phyloP scores from a whole-genome alignment of 2,888 invertebrate species.

The Idaea aversata region DNA sequence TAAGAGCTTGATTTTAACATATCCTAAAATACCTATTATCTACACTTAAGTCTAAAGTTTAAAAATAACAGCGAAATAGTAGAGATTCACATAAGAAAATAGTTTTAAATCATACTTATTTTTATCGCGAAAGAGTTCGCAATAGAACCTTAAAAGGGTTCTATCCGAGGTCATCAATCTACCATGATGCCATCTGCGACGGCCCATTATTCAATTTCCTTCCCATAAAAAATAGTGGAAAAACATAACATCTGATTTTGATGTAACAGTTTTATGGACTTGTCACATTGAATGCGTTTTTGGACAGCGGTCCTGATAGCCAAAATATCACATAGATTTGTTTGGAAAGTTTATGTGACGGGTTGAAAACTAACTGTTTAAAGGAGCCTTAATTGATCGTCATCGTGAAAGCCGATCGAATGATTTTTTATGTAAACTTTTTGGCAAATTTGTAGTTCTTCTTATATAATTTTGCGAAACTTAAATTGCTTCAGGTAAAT shows the following conservation, averaged over 20 bases:
- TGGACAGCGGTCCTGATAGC: no score
- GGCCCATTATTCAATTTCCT: slow-evolving; percentile 77
- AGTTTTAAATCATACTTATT: not conserved
- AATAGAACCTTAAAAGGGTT: slow-evolving; percentile 61
- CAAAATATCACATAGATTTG: no score
- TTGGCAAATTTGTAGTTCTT: no score
- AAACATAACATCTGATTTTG: slow-evolving; percentile 35
- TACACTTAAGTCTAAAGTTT: no score
- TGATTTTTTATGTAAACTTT: no score
- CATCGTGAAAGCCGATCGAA: not conserved
- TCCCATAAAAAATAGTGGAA: slow-evolving; percentile 60
- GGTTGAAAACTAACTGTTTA: slow-evolving; percentile 31
- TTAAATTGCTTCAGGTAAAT: not conserved
- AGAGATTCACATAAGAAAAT: not conserved
- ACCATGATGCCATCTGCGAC: slow-evolving; percentile 79
- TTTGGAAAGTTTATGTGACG: no score
- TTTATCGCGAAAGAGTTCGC: slow-evolving; percentile 31
- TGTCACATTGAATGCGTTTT: no score
- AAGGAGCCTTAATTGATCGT: not conserved
- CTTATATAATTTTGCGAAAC: not conserved
- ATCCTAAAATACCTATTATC: not conserved
- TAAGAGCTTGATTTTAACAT: not conserved
- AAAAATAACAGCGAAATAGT: not conserved
- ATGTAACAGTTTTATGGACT: slow-evolving; percentile 28
- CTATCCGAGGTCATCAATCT: slow-evolving; percentile 77